phyloP scores from a whole-genome alignment of 2,797 vertebrate genomes.

The Sarcoramphus papa region DNA sequence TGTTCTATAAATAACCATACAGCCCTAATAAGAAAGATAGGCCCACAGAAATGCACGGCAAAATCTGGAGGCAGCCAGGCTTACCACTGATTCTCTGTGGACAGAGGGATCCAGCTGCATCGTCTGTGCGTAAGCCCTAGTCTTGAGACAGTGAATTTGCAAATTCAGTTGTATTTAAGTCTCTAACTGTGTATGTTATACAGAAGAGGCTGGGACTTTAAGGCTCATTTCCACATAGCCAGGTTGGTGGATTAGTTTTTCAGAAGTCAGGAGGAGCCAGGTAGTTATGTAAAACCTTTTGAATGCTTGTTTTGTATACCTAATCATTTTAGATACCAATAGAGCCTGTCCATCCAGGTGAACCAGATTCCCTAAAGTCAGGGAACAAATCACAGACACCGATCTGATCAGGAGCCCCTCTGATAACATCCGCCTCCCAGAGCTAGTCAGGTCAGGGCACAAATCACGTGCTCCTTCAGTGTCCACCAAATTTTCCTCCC shows the following conservation, averaged over 20 bases:
- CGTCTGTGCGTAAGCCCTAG: neutral
- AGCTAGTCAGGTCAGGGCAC: neutral
- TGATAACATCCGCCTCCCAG: neutral
- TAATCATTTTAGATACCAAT: neutral
- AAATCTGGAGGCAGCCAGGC: neutral
- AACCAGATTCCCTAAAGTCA: neutral
- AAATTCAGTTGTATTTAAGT: neutral
- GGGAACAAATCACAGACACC: neutral
- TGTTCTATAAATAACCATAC: neutral
- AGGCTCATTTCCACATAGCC: neutral
- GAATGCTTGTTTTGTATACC: neutral
- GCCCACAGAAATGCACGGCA: neutral
- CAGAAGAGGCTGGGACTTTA: neutral
- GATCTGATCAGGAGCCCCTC: neutral
- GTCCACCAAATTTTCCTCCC: neutral
- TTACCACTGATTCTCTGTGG: neutral
- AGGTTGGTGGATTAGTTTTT: neutral
- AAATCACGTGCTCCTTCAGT: accelerated
- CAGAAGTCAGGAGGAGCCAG: neutral
- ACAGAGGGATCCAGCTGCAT: neutral
- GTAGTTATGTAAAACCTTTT: neutral
- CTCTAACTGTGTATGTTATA: neutral
- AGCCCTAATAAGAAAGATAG: neutral
- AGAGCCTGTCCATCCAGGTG: neutral
- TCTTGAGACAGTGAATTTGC: neutral